Evolutionary conservation across 1,140 invertebrate genomes (phyloP).

Genomic region (Bathynomus jamesi): DNA sequence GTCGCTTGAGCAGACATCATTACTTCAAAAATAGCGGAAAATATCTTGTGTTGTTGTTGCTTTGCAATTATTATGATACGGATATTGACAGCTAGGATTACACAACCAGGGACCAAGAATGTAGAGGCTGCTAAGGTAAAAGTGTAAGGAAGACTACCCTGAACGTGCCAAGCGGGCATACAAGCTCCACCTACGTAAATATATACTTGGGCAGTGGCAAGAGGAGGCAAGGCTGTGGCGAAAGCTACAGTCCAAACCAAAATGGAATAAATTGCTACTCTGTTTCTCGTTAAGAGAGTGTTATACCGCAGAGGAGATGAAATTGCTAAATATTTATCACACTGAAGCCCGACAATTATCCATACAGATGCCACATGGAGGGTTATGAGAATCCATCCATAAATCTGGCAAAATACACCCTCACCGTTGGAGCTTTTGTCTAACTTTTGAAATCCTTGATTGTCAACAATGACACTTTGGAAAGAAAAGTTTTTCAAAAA

Average conservation of each 20-base stretch:
- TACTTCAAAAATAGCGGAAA: constrained; percentile 40
- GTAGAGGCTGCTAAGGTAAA: constrained; percentile 26
- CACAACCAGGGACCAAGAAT: constrained; percentile 32
- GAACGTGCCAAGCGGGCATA: constrained; percentile 23
- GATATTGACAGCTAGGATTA: constrained; percentile 38
- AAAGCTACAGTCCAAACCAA: constrained; percentile 42
- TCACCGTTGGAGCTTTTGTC: background rate
- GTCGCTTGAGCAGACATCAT: constrained; percentile 39
- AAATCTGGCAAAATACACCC: constrained; percentile 13
- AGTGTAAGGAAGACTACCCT: constrained; percentile 21
- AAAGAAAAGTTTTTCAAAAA: too few species aligned
- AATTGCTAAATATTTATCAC: constrained; percentile 68
- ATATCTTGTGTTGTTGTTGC: constrained; percentile 39
- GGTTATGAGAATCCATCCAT: constrained; percentile 48
- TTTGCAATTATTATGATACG: constrained; percentile 39
- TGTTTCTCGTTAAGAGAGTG: constrained; percentile 51
- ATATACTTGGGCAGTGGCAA: constrained; percentile 19
- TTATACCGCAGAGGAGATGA: constrained; percentile 61
- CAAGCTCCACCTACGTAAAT: constrained; percentile 27
- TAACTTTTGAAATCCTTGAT: too few species aligned
- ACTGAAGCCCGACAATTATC: constrained; percentile 70
- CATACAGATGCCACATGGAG: constrained; percentile 65
- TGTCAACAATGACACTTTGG: too few species aligned
- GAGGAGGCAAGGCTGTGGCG: constrained; percentile 15
- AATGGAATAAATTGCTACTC: constrained; percentile 22